Conservation (phyloP, 1,140 invertebrate genomes). For the Lasioglossum albipes region DNA sequence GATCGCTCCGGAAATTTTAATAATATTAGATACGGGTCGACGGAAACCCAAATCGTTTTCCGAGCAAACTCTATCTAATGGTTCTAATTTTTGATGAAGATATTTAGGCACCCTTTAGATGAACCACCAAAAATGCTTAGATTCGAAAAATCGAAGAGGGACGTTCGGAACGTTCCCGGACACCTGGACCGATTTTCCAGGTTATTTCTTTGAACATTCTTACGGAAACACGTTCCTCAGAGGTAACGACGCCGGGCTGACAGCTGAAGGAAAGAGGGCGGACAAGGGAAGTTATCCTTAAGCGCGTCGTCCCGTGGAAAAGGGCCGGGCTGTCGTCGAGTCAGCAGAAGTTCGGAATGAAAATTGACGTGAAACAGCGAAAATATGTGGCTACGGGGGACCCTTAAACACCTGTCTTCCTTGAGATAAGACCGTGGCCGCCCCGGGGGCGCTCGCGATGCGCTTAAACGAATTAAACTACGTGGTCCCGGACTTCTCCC, state of each 20-base stretch:
- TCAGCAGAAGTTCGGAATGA: conserved; percentile 32
- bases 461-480: conserved; percentile 47
- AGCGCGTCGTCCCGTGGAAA: neutral
- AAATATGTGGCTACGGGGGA: conserved; percentile 29
- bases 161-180: too few relatives aligned
- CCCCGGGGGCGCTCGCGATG: conserved; percentile 4
- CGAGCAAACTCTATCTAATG: neutral
- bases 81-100: neutral
- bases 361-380: conserved; percentile 32
- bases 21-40: neutral
- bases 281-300: conserved; percentile 10
- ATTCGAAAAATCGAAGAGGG: too few relatives aligned
- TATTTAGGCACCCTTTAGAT: too few relatives aligned
- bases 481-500: neutral
- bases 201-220: neutral
- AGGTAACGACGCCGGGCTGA: neutral
- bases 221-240: neutral
- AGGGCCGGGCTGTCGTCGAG: neutral
- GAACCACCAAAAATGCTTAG: too few relatives aligned
- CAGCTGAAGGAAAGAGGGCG: neutral
- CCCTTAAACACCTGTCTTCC: conserved; percentile 26
- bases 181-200: neutral
- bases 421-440: neutral
- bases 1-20: neutral
- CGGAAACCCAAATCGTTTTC: too few relatives aligned